Evolutionary conservation across 2,113 vertebrate species (phyloP), one percentile per base, ranked within the genome.

Genomic region (Chauna torquata): DNA sequence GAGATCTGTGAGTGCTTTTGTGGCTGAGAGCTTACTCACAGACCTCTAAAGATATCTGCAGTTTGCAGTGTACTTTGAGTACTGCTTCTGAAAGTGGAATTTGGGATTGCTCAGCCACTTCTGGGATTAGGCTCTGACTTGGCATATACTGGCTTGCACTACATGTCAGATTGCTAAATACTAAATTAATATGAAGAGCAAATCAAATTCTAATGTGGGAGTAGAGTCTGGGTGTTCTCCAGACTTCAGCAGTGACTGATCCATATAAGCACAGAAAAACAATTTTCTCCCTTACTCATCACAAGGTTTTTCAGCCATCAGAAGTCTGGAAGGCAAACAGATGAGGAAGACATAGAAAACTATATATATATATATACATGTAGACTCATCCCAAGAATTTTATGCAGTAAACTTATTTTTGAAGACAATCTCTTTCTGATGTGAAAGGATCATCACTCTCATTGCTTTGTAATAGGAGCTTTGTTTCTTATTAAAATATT

Each of bases 101-200:
- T 79, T 84, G 68, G 57, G 85, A 50, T 66, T 92, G 52, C 42
- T 90, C 65, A 82, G 2, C 13, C 30, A 38, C 62, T 92, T 96
- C 40, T n/a, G 28, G 65, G 83, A 88, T 80, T 66, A 82, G 77
- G 44, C 19, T 65, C 79, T 86, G 61, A 61, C 12, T 57, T 50
- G 23, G 65, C 65, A 68, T 81, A 91, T 71, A 25, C 52, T 77
- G 68, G 25, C 6, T 83, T 77, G 34, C 52, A 84, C 20, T 86
- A 36, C 88, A 82, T 68, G 54, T 94, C 80, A 90, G 87, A 93
- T 58, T 87, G 87, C 42, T 82, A 95, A 90, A 4, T 74, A 58
- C 69, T 88, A 79, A 92, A 91, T 94, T 88, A 94, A 92, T 95
- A 87, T 96, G 65, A 55, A 86, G 45, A 94, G 76, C 42, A 92